A percentile compares a stretch with the other conserved stretches of the same genome.
phyloP scores from a whole-genome alignment of 64 coral and sea anemone genomes.

The Porites lutea region DNA sequence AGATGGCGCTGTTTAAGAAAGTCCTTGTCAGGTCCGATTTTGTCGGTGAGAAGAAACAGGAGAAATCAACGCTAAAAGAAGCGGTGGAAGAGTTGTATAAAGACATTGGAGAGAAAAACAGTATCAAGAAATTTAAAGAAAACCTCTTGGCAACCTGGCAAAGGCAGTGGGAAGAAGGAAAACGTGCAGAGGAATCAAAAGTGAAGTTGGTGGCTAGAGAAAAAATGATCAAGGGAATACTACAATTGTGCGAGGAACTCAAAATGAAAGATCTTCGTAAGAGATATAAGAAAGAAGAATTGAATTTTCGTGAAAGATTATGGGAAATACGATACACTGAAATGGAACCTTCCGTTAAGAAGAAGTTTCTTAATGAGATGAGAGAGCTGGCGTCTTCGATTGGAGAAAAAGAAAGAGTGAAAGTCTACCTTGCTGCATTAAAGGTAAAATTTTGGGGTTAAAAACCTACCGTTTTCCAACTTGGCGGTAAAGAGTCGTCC shows the following conservation, averaged over 20 bases:
- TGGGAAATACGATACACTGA: not conserved
- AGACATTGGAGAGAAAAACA: not conserved
- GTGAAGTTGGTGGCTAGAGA: not conserved
- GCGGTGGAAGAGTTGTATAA: not conserved
- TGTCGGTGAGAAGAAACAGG: not conserved
- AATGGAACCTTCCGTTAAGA: not conserved
- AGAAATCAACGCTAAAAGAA: not conserved
- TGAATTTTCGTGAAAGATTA: not conserved
- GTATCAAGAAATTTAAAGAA: not conserved
- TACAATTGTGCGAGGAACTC: not conserved
- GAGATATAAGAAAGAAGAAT: not conserved
- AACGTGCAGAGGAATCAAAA: not conserved
- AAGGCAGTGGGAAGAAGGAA: not conserved
- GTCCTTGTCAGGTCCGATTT: not conserved
- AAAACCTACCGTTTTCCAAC: too few species aligned
- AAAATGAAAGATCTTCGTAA: not conserved
- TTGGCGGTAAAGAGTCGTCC: too few species aligned
- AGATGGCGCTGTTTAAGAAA: not conserved
- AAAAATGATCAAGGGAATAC: constrained; percentile 2
- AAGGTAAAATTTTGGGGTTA: not conserved
- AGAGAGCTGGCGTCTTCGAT: not conserved
- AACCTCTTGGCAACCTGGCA: not conserved
- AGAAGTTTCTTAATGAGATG: not conserved
- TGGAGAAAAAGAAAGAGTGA: not conserved
- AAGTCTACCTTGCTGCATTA: not conserved